Base-by-base conservation (phyloP, 1,140 invertebrate genomes). In the Drosophila novamexicana region DNA sequence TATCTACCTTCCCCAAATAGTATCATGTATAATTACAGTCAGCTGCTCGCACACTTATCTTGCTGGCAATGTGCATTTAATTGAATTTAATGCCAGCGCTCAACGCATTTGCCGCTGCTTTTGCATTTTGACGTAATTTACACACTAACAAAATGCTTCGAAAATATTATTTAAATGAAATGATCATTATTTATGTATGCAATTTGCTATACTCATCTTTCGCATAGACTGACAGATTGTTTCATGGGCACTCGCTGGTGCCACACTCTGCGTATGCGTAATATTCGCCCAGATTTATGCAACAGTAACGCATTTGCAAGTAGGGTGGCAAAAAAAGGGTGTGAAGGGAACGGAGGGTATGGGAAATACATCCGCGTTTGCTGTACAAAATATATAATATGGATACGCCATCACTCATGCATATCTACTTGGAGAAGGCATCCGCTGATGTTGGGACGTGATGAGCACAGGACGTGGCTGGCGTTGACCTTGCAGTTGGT, bases 231-330 rank as follows among this genome's bases (percentile, higher is more conserved):
- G 59, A 70, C 53, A 57, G 72, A 77, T 66, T 77, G 52, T 68
- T 65, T 65, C 61, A 71, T 77, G 39, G 52, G 47, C 58, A 57
- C 61, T 61, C 40, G 44, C 61, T 22, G 42, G 53, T 45, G 36
- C 75, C 42, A 47, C 53, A 34, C 45, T 16, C 62, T 63, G 75
- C 79, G 71, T 79, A 85, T 85, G 61, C 71, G 57, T 79, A 82
- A 82, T 82, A 82, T 81, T 61, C 70, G 72, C 72, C 79, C 42
- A 71, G 83, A 86, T 86, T 86, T 88, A 86, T 88, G 83, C 79
- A 82, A 88, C 68, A 58, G 42, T 44, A 36, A 64, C 45, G 61
- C 62, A 65, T 50, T 65, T 64, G 47, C 36, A 58, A 29, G 37
- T n/a, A n/a, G 32, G 14, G 22, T 42, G 10, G 9, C 29, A 12